Evolutionary conservation across 2,888 invertebrate species (phyloP).

Genomic region (Eupithecia tripunctaria): DNA sequence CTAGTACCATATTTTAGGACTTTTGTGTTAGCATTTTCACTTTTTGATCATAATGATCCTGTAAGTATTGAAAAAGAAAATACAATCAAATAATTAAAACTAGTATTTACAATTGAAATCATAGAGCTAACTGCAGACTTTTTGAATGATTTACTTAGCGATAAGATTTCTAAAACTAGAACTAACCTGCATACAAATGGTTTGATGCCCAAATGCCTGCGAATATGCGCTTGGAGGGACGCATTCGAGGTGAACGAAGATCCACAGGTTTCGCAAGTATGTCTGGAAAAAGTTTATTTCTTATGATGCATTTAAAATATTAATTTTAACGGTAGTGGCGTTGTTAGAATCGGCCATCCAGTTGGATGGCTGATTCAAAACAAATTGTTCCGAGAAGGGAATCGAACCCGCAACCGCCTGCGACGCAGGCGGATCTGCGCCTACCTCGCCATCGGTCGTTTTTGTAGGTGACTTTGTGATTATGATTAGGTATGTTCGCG

Average conservation of each 20-base stretch:
- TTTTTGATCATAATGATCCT: too few relatives aligned
- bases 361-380: too few relatives aligned
- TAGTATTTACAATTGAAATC: too few relatives aligned
- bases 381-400: too few relatives aligned
- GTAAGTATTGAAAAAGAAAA: too few relatives aligned
- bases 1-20: neutral
- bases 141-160: neutral
- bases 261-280: conserved; percentile 80
- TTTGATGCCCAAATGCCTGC: conserved; percentile 80
- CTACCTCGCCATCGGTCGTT: too few relatives aligned
- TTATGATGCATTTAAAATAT: neutral
- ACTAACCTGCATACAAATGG: conserved; percentile 81
- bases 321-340: too few relatives aligned
- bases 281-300: conserved; percentile 58
- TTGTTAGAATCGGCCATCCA: too few relatives aligned
- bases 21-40: neutral
- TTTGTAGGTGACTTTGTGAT: neutral
- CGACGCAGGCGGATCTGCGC: too few relatives aligned
- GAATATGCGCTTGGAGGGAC: conserved; percentile 78
- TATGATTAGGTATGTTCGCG: neutral
- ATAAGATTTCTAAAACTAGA: neutral
- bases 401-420: too few relatives aligned
- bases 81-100: too few relatives aligned
- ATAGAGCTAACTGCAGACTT: too few relatives aligned
- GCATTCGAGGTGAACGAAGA: conserved; percentile 80